Evolutionary conservation across 1,140 invertebrate species (phyloP), one percentile per base, ranked within the genome.

Genomic region (Drosophila quadrilineata): DNA sequence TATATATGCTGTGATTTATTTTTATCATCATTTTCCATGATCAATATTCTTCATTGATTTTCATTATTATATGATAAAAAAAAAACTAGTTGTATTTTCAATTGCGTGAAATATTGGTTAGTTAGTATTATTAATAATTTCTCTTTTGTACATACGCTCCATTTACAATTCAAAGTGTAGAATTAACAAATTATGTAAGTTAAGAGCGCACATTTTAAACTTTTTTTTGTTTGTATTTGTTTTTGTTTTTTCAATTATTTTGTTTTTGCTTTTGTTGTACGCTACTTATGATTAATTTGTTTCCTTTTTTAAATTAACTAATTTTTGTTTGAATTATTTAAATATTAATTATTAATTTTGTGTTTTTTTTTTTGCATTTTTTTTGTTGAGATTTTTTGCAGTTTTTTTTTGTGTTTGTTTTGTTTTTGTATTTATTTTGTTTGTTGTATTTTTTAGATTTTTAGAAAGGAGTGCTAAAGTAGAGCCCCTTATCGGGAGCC

Each of bases 381-480:
- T n/a, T n/a, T n/a, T n/a, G n/a, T n/a, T n/a, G n/a, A n/a, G n/a
- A n/a, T n/a, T n/a, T n/a, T n/a, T n/a, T n/a, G n/a, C n/a, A 17
- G 14, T 46, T 54, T 48, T n/a, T 43, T 40, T 49, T 66, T 46
- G 53, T 29, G n/a, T 60, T 31, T 31, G 12, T 14, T 46, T 54
- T 48, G 14, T 43, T 40, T 49, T 54, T 26, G 19, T 29, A 38
- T 36, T 41, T 63, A n/a, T n/a, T 35, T 40, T 43, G 2, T 59
- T 57, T 21, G 24, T 67, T 36, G n/a, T 45, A 38, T 24, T 59
- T 31, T 59, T 68, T n/a, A n/a, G n/a, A n/a, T n/a, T 49, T 67
- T 87, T 43, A 88, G 71, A 89, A 88, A 75, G 84, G 88, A 73
- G 85, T 88, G 74, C 75, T 86, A 73, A 88, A 89, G 82, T 86